A percentile compares a stretch with the other conserved stretches of the same genome.
Conservation (phyloP, 2,113 vertebrate species). For the Heloderma charlesbogerti region DNA sequence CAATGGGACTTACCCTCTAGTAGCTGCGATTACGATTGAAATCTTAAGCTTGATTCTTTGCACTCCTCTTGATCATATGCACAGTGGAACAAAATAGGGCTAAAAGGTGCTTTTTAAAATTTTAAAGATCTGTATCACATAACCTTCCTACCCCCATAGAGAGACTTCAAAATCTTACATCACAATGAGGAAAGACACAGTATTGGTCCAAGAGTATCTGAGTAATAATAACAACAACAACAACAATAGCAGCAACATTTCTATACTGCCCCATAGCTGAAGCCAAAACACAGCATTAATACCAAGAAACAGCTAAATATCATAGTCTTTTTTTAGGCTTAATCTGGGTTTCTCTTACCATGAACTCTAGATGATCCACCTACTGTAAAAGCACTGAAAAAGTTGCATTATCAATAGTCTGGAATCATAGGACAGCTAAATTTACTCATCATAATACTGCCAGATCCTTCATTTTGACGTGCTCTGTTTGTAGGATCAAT, state of each 20-base stretch:
- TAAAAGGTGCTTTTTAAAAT: not conserved
- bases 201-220: not conserved
- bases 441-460: conserved; percentile 42
- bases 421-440: conserved; percentile 1
- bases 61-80: not conserved
- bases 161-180: not conserved
- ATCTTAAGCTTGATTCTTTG: not conserved
- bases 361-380: conserved; percentile 17
- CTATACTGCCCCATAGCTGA: too few relatives aligned
- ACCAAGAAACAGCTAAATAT: not conserved
- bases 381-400: not conserved
- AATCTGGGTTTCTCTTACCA: not conserved
- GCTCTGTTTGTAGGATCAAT: conserved; percentile 45
- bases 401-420: not conserved
- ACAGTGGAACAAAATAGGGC: not conserved
- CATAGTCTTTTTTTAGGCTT: not conserved
- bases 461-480: conserved; percentile 46
- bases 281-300: not conserved
- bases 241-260: too few relatives aligned
- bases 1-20: not conserved
- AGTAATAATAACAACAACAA: too few relatives aligned
- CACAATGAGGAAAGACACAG: not conserved
- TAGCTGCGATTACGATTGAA: not conserved
- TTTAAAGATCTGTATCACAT: not conserved
- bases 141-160: not conserved